Evolutionary conservation across 2,888 invertebrate genomes (phyloP), one percentile per base, ranked within the genome.

Genomic region (Macropis europaea): DNA sequence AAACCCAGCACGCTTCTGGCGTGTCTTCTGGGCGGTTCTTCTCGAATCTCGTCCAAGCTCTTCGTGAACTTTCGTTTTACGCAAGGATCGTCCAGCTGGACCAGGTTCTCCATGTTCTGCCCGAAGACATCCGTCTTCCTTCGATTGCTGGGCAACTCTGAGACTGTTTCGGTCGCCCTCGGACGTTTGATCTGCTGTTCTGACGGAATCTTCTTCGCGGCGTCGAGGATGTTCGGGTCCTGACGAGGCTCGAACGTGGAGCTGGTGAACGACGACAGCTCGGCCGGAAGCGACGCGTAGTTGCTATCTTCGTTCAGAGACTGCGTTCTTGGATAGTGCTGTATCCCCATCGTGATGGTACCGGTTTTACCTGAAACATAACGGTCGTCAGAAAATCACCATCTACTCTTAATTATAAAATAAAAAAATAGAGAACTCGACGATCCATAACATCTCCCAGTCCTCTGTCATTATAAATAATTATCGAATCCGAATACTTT

Each of bases 121-220:
- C 87, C 89, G 48, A 89, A 90, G 2, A 87, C 86, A 52, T 91
- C 91, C 4, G 89, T 84, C 43, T 85, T 87, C n/a, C 87, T 64
- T 3, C 85, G 82, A 53, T 70, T 81, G 0, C 71, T 77, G 3
- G 63, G 38, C 5, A 87, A 54, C 15, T 87, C 87, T 13, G 56
- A 75, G 19, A 90, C 86, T 15, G 86, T 89, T 22, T 91, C 90
- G 48, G 45, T 72, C 1, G 53, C 43, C 26, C 71, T 60, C 5
- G 66, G 38, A 5, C 82, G 62, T 13, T 59, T 60, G 26, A 36
- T 62, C 6, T 78, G 82, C 17, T 78, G 78, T 5, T 82, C 73
- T 3, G 48, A 52, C 0, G 59, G 32, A 15, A 63, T 81, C 2
- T 78, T 82, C 59, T 73, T 82, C 5, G 74, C 22, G 4, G 54